Percentiles rank a stretch among this genome's conserved stretches.
Evolutionary conservation across 2,888 invertebrate genomes (phyloP).

Genomic region (Lepas anatifera): DNA sequence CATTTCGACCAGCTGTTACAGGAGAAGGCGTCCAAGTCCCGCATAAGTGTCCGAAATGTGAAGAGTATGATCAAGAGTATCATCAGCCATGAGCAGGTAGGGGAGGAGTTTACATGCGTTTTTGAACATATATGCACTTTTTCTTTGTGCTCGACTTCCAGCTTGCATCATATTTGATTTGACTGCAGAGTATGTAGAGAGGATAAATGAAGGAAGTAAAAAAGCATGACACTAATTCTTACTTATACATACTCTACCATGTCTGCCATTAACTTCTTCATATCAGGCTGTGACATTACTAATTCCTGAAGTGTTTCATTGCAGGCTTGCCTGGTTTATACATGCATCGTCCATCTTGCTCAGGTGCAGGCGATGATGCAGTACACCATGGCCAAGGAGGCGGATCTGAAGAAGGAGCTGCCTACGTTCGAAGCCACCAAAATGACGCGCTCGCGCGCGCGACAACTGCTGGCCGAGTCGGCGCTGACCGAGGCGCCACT

Average conservation of each 20-base stretch:
- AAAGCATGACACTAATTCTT: too few species aligned
- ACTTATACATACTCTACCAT: too few species aligned
- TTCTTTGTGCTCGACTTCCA: too few species aligned
- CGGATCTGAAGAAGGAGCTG: neutral
- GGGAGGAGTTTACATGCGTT: neutral
- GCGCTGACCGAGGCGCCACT: neutral
- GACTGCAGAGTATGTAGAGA: too few species aligned
- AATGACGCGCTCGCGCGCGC: constrained; percentile 4
- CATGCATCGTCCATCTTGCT: neutral
- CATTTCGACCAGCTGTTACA: neutral
- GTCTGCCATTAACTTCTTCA: too few species aligned
- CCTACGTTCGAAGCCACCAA: neutral
- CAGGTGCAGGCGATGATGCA: constrained; percentile 9
- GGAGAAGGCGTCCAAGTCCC: neutral
- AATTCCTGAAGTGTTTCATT: too few species aligned
- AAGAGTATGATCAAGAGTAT: constrained; percentile 1
- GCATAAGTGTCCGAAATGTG: neutral
- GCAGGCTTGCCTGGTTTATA: too few species aligned
- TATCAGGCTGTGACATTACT: too few species aligned
- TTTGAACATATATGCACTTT: too few species aligned
- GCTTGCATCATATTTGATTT: too few species aligned
- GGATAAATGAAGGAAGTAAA: too few species aligned
- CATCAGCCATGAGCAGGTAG: constrained; percentile 8
- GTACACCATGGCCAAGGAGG: neutral
- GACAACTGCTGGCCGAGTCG: neutral